phyloP scores from a whole-genome alignment of 2,113 vertebrate genomes.

The Oxygymnocypris stewartii region DNA sequence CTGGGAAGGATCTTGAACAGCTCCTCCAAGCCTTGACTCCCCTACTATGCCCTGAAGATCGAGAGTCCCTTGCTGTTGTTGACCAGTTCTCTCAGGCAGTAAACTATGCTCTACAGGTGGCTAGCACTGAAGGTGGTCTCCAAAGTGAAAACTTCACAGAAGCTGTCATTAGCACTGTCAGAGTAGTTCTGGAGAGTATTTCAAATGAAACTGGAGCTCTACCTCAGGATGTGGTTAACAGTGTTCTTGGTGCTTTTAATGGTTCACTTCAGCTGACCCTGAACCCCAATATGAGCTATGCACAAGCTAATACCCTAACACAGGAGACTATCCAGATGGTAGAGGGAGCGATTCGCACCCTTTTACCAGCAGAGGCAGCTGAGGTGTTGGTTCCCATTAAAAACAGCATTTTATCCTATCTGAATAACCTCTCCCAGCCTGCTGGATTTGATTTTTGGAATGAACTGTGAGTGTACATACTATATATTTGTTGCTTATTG shows the following conservation, averaged over 20 bases:
- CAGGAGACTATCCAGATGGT: conserved; percentile 53
- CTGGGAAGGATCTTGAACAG: conserved; percentile 58
- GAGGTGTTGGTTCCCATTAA: conserved; percentile 57
- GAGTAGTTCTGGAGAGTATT: conserved; percentile 50
- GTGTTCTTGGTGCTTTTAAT: conserved; percentile 59
- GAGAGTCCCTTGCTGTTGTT: conserved; percentile 55
- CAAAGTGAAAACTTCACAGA: conserved; percentile 63
- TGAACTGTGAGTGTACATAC: conserved; percentile 67
- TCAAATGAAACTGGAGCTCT: conserved; percentile 13
- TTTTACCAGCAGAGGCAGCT: conserved; percentile 44
- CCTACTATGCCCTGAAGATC: conserved; percentile 47
- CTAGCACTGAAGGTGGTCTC: conserved; percentile 59
- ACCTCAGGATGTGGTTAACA: conserved; percentile 44
- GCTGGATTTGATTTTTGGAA: conserved; percentile 64
- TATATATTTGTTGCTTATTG: neutral
- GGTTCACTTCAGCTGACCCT: conserved; percentile 61
- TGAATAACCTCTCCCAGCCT: conserved; percentile 56
- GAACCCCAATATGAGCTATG: conserved; percentile 56
- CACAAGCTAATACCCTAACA: conserved; percentile 56
- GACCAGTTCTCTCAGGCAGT: conserved; percentile 62
- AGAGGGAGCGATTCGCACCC: conserved; percentile 56
- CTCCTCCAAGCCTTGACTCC: conserved; percentile 57
- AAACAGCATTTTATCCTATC: conserved; percentile 58
- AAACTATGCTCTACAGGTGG: conserved; percentile 60
- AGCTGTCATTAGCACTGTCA: conserved; percentile 56